Base-by-base conservation (phyloP, 1,140 invertebrate species). In the Drosophila nasuta region DNA sequence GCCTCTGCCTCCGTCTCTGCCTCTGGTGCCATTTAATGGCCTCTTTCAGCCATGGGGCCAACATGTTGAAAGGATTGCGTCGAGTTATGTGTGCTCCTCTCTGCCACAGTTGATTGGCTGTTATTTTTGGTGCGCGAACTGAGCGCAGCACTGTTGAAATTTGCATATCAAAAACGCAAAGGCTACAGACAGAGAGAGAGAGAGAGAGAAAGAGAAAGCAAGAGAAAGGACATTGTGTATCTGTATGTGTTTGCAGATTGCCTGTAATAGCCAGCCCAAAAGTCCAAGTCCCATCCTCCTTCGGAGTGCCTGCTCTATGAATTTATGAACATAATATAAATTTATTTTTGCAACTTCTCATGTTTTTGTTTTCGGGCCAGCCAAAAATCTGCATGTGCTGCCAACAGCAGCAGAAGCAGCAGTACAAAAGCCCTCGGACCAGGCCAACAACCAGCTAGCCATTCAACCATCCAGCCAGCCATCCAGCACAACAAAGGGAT, bases 301-400 rank as follows among this genome's bases (percentile, higher is more conserved):
- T 33, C n/a, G 38, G 3, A 45, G 58, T 25, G 68, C 59, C 60
- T 46, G 88, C 86, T 91, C 81, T 89, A 89, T 91, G 89, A 91
- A 91, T 91, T 91, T 91, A 91, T 91, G 89, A 91, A 91, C 89
- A 91, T 91, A 91, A 91, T 91, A 91, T 91, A 91, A 91, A 91
- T 91, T 91, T 91, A 91, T 91, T 91, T 87, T 91, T 91, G 89
- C 88, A 77, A 83, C 83, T 87, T 87, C 82, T 79, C 85, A 89
- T 89, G 85, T 89, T 89, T 89, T 89, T 88, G 85, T 88, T 89
- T 64, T 38, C 35, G 35, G 10, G 35, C 35, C 54, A 60, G 71
- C 75, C 65, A 74, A 63, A 88, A 89, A 88, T 88, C 83, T 88
- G 77, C 86, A 88, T 89, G 77, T 70, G 69, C 68, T 25, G 20